Evolutionary conservation across 2,888 invertebrate species (phyloP), one percentile per base, ranked within the genome.

Genomic region (Epistrophe grossulariae): DNA sequence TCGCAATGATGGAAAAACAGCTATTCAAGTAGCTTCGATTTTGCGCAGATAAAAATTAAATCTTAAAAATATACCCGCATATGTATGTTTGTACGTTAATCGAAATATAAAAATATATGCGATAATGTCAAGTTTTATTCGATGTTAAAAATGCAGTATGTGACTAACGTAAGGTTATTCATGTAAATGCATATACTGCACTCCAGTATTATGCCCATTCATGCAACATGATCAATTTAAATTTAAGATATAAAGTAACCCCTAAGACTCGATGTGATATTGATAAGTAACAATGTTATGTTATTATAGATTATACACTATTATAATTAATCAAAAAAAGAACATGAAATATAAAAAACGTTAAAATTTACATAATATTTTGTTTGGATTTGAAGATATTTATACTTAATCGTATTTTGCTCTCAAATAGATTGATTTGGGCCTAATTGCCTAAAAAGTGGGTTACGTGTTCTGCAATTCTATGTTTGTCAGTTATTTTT

Each of bases 201-300:
- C 11, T 40, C 50, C 73, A 85, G 78, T 85, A 81, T 85, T 81
- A 80, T 52, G 19, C 52, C 13, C 19, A 45, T 73, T 85, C 81
- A 80, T 59, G 45, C 60, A 19, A 31, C 38, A 79, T 66, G 48
- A 50, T 73, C 45, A 15, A 43, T 19, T 57, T 78, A 68, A 43
- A 15, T 68, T 31, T 80, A 62, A 81, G 72, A 64, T 73, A 48
- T 43, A 70, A 48, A 19, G 8, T 35, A 73, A 70, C 52, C 64
- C 74, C 73, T 85, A 73, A 73, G 35, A 71, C 73, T 82, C 78
- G 43, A 78, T 82, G 78, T 82, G 74, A 85, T 82, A 82, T 64
- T 85, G 64, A 79, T 81, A 40, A 78, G 62, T 57, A 60, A 68
- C 48, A 71, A 45, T 48, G 57, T 70, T 13, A 15, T 57, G 31